Evolutionary conservation across 2,113 vertebrate genomes (phyloP).

Genomic region (Sinocyclocheilus rhinocerous): DNA sequence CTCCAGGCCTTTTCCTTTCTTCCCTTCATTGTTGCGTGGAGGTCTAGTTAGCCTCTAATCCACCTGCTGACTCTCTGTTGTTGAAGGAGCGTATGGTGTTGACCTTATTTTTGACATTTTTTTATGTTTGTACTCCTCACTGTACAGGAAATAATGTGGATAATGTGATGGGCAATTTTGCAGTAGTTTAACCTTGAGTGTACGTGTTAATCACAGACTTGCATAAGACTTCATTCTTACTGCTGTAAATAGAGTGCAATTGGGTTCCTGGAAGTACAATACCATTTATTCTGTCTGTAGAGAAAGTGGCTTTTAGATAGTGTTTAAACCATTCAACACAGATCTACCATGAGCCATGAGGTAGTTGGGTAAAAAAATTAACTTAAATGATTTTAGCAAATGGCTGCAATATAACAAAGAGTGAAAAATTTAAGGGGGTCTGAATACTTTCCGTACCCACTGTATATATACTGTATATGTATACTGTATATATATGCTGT

Average conservation of each 20-base stretch:
- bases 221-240: background rate
- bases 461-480: too few species aligned
- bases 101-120: background rate
- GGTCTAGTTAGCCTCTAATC: constrained; percentile 6
- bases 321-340: background rate
- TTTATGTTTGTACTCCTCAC: background rate
- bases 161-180: background rate
- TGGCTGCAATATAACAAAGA: too few species aligned
- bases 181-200: background rate
- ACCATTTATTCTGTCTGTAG: background rate
- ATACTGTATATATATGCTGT: too few species aligned
- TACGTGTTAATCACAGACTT: background rate
- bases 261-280: background rate
- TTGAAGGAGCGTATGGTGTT: background rate
- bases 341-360: background rate
- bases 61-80: background rate
- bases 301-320: background rate
- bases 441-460: too few species aligned
- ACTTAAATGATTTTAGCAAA: too few species aligned
- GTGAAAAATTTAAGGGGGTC: too few species aligned
- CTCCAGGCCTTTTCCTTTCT: background rate
- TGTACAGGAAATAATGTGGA: background rate
- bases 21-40: background rate
- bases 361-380: too few species aligned
- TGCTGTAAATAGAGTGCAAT: background rate